Evolutionary conservation across 2,113 vertebrate genomes (phyloP).

Genomic region (Salvelinus namaycush): DNA sequence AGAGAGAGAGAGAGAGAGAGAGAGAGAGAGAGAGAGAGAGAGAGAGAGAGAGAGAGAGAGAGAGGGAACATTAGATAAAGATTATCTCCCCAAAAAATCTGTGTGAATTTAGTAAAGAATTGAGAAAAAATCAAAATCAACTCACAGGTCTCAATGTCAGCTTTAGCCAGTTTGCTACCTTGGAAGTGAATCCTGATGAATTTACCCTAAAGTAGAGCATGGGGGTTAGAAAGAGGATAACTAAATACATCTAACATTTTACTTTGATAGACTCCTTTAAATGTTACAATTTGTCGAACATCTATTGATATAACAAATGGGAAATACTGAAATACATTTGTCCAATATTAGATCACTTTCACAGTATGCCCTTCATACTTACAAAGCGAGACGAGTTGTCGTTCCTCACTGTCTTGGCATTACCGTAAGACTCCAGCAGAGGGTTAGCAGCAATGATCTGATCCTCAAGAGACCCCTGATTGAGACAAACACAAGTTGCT

Average conservation of each 20-base stretch:
- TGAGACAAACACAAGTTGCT: neutral
- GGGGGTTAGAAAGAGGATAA: too few relatives aligned
- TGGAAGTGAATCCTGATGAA: slow-evolving; percentile 83
- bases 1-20: too few relatives aligned
- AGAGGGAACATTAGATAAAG: neutral
- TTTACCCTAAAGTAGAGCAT: neutral
- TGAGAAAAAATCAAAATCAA: too few relatives aligned
- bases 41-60: too few relatives aligned
- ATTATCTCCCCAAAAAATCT: too few relatives aligned
- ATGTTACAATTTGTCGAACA: too few relatives aligned
- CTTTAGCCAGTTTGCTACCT: slow-evolving; percentile 29
- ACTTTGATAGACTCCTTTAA: too few relatives aligned
- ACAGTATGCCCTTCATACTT: slow-evolving; percentile 21
- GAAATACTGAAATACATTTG: neutral
- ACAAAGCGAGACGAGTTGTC: slow-evolving; percentile 66
- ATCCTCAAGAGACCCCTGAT: slow-evolving; percentile 59
- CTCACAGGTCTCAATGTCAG: too few relatives aligned
- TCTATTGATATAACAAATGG: too few relatives aligned
- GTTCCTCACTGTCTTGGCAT: slow-evolving; percentile 65
- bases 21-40: too few relatives aligned
- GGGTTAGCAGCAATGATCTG: slow-evolving; percentile 62
- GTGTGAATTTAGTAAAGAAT: too few relatives aligned
- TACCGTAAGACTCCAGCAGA: slow-evolving; percentile 59
- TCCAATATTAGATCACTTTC: neutral
- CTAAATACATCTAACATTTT: too few relatives aligned